These are phyloP conservation scores for Naso thynnoides DNA, from an alignment of 2,797 vertebrate species.

Conservation along the genomic window DNA sequence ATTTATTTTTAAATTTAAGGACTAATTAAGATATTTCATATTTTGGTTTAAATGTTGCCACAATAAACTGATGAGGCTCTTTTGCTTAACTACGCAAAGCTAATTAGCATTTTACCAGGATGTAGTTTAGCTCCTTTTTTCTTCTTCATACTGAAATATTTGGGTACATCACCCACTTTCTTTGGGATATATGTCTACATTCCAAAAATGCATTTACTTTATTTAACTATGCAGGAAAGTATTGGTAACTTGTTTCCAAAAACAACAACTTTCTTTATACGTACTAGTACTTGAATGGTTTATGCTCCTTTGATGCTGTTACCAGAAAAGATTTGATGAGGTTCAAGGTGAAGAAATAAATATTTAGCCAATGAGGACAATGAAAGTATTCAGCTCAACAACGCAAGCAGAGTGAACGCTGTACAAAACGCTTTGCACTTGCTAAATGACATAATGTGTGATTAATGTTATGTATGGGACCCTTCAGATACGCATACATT, in stretches of 20 bases:
- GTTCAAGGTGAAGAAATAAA: background rate
- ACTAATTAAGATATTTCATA: too few species aligned
- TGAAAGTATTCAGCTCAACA: background rate
- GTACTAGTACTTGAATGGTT: background rate
- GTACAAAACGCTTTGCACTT: background rate
- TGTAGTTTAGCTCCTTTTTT: too few species aligned
- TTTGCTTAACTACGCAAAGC: too few species aligned
- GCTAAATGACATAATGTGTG: slow-evolving; percentile 28
- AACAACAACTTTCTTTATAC: background rate
- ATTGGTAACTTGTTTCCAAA: background rate
- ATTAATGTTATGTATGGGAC: slow-evolving; percentile 11
- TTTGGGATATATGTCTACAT: background rate
- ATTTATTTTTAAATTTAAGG: too few species aligned
- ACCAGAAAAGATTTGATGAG: slow-evolving; percentile 1
- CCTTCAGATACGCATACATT: slow-evolving; percentile 28
- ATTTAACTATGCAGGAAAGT: background rate
- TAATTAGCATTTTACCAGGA: too few species aligned
- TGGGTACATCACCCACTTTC: too few species aligned
- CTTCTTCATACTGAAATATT: too few species aligned
- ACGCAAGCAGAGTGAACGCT: rapidly evolving
- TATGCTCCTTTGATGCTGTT: background rate
- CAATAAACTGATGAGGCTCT: too few species aligned
- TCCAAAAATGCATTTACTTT: background rate
- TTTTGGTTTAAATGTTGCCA: too few species aligned
- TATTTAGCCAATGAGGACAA: background rate